Conservation (phyloP, 2,888 invertebrate species). For the Rapana venosa region DNA sequence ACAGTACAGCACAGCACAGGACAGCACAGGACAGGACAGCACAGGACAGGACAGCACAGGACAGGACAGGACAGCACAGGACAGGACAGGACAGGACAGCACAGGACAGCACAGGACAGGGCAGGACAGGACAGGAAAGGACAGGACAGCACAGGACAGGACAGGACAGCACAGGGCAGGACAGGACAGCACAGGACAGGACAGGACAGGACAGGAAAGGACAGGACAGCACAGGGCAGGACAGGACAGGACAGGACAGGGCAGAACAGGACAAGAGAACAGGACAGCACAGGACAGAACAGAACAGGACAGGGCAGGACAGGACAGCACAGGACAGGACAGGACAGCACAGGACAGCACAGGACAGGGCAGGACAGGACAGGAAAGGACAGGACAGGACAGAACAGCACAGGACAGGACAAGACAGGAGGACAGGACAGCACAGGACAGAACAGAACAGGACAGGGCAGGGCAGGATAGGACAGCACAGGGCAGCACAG, state of each 20-base stretch:
- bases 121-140: neutral
- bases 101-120: no score
- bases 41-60: constrained; percentile 10
- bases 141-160: constrained; percentile 4
- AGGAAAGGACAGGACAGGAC: neutral
- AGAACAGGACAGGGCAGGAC: neutral
- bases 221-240: neutral
- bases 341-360: neutral
- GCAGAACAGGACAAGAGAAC: neutral
- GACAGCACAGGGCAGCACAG: neutral
- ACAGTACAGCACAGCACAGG: neutral
- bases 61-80: constrained; percentile 1
- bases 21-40: neutral
- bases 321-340: constrained; percentile 1
- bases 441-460: no score
- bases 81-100: no score
- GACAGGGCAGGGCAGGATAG: neutral
- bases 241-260: neutral
- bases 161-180: neutral
- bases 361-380: neutral
- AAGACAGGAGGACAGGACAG: no score
- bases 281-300: neutral
- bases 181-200: neutral
- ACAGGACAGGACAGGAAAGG: constrained; percentile 1
- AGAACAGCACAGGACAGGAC: no score